Conservation (phyloP, 2,888 invertebrate species). For the Pegoplata infirma region DNA sequence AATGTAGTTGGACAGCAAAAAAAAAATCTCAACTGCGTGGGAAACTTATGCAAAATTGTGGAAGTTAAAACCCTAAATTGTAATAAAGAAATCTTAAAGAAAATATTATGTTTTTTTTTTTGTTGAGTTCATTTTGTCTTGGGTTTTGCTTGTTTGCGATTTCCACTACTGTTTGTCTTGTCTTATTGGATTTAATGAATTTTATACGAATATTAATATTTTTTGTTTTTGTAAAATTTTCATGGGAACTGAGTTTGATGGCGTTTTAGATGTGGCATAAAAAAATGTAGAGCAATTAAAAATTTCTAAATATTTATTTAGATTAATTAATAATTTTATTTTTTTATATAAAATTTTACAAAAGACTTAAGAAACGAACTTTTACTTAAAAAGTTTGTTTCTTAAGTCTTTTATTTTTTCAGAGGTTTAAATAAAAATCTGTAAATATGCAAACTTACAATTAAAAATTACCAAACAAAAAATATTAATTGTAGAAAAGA, state of each 20-base stretch:
- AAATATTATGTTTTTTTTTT: conserved; percentile 23
- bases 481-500: no score
- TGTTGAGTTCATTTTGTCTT: not conserved
- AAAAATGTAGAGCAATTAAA: conserved; percentile 44
- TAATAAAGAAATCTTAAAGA: conserved; percentile 38
- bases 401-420: conserved; percentile 11
- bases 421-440: not conserved
- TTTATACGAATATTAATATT: conserved; percentile 47
- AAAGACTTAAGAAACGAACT: not conserved
- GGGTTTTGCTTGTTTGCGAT: not conserved
- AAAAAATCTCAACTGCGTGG: conserved; percentile 74
- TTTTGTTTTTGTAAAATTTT: conserved; percentile 44
- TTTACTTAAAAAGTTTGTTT: not conserved
- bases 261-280: conserved; percentile 3
- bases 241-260: conserved; percentile 51
- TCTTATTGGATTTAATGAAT: conserved; percentile 11
- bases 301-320: conserved; percentile 39
- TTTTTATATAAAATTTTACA: not conserved
- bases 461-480: no score
- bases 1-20: conserved; percentile 29
- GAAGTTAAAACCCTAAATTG: conserved; percentile 6
- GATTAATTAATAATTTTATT: not conserved
- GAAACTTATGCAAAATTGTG: conserved; percentile 68
- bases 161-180: conserved; percentile 15
- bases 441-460: no score